Evolutionary conservation across 2,888 invertebrate species (phyloP).

Genomic region (Monoplex corrugatus): DNA sequence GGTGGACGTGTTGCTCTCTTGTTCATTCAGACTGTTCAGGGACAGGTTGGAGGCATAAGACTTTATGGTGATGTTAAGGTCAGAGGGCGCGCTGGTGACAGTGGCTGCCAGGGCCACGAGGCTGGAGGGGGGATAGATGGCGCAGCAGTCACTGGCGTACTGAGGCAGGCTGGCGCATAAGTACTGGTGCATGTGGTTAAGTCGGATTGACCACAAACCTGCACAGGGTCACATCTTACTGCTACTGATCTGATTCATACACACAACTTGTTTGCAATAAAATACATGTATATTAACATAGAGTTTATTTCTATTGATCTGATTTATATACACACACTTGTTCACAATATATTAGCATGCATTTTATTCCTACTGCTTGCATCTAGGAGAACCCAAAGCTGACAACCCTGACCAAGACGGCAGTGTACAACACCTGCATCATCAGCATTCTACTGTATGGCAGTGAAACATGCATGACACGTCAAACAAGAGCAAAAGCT

Average conservation of each 20-base stretch:
- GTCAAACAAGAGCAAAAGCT: too few relatives aligned
- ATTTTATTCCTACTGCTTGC: too few relatives aligned
- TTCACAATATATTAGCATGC: too few relatives aligned
- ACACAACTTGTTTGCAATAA: too few relatives aligned
- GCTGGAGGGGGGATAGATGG: slow-evolving; percentile 74
- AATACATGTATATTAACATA: too few relatives aligned
- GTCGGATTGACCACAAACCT: slow-evolving; percentile 70
- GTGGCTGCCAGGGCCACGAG: slow-evolving; percentile 63
- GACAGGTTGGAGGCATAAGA: slow-evolving; percentile 64
- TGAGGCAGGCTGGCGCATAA: slow-evolving; percentile 68
- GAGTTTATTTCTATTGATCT: too few relatives aligned
- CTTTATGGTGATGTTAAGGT: slow-evolving; percentile 63
- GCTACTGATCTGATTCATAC: background rate
- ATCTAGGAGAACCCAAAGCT: too few relatives aligned
- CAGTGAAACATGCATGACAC: too few relatives aligned
- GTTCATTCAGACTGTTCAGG: slow-evolving; percentile 62
- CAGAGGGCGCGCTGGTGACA: slow-evolving; percentile 50
- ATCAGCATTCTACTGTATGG: too few relatives aligned
- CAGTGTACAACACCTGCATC: too few relatives aligned
- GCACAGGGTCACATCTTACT: slow-evolving; percentile 13
- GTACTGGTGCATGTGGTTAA: slow-evolving; percentile 74
- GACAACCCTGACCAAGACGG: too few relatives aligned
- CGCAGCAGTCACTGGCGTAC: slow-evolving; percentile 74
- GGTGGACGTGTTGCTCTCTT: slow-evolving; percentile 43
- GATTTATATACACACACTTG: too few relatives aligned